phyloP scores from a whole-genome alignment of 1,140 invertebrate genomes.

The Tetragnatha versicolor region DNA sequence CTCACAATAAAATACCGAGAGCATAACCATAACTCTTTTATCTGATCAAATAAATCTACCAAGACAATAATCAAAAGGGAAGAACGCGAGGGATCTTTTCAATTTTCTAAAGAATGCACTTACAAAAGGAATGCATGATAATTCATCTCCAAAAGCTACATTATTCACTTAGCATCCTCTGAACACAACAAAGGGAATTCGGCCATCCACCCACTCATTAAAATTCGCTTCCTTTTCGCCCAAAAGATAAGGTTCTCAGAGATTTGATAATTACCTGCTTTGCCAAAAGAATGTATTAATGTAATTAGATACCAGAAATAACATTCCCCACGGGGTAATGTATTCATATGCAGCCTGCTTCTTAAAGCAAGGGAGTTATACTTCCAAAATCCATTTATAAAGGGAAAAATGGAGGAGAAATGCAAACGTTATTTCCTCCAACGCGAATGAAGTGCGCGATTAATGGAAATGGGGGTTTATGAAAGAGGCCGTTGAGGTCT shows the following conservation, averaged over 20 bases:
- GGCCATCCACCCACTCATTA: not conserved
- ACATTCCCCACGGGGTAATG: not conserved
- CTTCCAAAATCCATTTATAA: slow-evolving; percentile 6
- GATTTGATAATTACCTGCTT: slow-evolving; percentile 11
- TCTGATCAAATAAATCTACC: not conserved
- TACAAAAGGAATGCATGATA: not conserved
- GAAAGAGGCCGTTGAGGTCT: not conserved
- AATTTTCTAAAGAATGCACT: not conserved
- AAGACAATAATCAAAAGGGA: not conserved
- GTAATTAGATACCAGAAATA: slow-evolving; percentile 4
- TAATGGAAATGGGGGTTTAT: not conserved
- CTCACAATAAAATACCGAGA: too few species aligned
- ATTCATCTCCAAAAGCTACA: slow-evolving; percentile 14
- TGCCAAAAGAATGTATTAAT: slow-evolving; percentile 6
- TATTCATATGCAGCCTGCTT: not conserved
- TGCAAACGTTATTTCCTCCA: slow-evolving; percentile 3
- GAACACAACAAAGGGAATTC: not conserved
- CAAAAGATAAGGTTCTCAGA: not conserved
- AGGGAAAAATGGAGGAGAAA: too few species aligned
- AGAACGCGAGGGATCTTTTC: not conserved
- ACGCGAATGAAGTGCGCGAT: not conserved
- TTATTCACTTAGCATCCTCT: not conserved
- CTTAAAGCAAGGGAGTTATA: not conserved
- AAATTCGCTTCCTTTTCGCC: not conserved
- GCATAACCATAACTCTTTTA: too few species aligned